phyloP scores from a whole-genome alignment of 2,797 vertebrate genomes.

The Pogoniulus pusillus region DNA sequence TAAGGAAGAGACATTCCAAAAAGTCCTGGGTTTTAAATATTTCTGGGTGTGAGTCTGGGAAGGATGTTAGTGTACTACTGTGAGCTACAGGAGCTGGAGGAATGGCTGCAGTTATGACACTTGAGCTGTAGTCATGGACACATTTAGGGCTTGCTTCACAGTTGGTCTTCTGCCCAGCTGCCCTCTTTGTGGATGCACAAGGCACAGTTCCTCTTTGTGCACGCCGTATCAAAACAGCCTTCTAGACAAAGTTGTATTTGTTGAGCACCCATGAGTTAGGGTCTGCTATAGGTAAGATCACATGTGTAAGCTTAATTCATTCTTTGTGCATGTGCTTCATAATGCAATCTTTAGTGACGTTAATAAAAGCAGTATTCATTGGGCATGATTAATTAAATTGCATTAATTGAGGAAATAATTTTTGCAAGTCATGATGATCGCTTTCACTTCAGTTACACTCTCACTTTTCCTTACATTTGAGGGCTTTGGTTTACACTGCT shows the following conservation, averaged over 20 bases:
- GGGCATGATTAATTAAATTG: constrained; percentile 14
- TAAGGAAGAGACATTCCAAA: background rate
- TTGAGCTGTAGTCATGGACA: background rate
- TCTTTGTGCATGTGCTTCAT: background rate
- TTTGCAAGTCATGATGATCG: background rate
- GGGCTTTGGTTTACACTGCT: background rate
- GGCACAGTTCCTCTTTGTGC: background rate
- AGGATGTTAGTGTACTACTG: background rate
- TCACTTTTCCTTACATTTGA: background rate
- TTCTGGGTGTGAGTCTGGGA: background rate
- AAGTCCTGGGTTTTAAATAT: background rate
- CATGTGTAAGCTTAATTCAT: background rate
- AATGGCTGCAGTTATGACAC: background rate
- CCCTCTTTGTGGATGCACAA: background rate
- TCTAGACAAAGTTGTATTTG: background rate
- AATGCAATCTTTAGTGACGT: background rate
- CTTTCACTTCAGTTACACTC: background rate
- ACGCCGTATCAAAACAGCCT: background rate
- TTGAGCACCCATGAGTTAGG: background rate
- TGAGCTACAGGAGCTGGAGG: background rate
- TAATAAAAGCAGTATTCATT: constrained; percentile 30
- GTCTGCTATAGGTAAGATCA: background rate
- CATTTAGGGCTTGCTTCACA: background rate
- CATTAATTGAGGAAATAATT: constrained; percentile 41
- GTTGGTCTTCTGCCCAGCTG: constrained; percentile 10